Percentiles rank a stretch among this genome's conserved stretches.
These are phyloP conservation scores for Magallana ariakensis DNA, from an alignment of 1,140 invertebrate species.

Conservation along the genomic window DNA sequence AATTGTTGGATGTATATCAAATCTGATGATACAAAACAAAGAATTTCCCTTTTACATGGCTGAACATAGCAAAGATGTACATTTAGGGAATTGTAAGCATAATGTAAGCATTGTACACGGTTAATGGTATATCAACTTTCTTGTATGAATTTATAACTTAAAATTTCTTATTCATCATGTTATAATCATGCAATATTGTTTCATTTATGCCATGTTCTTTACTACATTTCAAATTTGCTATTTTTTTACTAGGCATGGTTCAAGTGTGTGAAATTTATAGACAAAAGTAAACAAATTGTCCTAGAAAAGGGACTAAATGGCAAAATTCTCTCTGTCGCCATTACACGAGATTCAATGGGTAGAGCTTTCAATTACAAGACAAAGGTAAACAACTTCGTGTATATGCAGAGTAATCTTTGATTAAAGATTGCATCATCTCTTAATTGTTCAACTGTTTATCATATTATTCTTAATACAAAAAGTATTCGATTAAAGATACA, in stretches of 20 bases:
- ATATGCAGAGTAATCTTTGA: too few relatives aligned
- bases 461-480: too few relatives aligned
- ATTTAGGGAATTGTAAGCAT: constrained; percentile 46
- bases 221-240: too few relatives aligned
- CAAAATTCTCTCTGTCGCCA: background rate
- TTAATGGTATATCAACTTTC: background rate
- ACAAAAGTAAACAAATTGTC: constrained; percentile 32
- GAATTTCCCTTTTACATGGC: constrained; percentile 49
- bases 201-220: too few relatives aligned
- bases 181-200: background rate
- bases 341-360: constrained; percentile 34
- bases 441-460: too few relatives aligned
- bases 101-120: constrained; percentile 40
- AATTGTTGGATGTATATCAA: constrained; percentile 51
- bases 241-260: constrained; percentile 36
- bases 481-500: background rate
- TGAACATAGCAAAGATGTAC: constrained; percentile 47
- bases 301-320: background rate
- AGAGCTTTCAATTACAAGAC: constrained; percentile 38
- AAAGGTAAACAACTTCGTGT: background rate
- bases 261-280: constrained; percentile 44
- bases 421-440: too few relatives aligned
- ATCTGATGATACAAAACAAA: constrained; percentile 44
- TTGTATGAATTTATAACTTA: background rate
- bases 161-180: background rate